phyloP scores from a whole-genome alignment of 2,888 invertebrate genomes.

The Dorcus parallelipipedus region DNA sequence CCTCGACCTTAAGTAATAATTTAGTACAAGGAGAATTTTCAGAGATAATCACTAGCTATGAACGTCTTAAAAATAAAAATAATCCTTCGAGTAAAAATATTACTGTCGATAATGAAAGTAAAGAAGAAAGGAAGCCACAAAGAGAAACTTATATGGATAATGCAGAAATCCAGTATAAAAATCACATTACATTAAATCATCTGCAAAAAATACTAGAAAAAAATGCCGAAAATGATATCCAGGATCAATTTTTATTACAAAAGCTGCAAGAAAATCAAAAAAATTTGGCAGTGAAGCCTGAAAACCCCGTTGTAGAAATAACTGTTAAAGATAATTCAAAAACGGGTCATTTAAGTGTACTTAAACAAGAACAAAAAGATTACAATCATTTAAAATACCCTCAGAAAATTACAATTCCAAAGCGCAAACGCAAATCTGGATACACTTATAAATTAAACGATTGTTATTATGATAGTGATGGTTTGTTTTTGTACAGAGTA shows the following conservation, averaged over 20 bases:
- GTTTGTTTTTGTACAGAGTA: constrained; percentile 74
- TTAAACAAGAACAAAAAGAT: constrained; percentile 25
- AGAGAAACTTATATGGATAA: constrained; percentile 11
- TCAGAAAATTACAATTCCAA: constrained; percentile 68
- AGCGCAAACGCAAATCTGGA: constrained; percentile 58
- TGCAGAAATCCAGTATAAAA: background rate
- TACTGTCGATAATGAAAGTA: constrained; percentile 35
- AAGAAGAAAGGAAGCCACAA: constrained; percentile 28
- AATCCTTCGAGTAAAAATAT: background rate
- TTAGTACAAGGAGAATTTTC: constrained; percentile 46
- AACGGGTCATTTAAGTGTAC: constrained; percentile 11
- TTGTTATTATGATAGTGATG: constrained; percentile 78
- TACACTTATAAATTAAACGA: constrained; percentile 73
- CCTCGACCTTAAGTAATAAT: background rate
- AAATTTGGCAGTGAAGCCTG: constrained; percentile 33
- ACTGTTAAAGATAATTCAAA: constrained; percentile 14
- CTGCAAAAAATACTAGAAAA: background rate
- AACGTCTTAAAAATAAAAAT: constrained; percentile 47
- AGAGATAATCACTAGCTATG: constrained; percentile 48
- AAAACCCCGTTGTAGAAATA: constrained; percentile 30
- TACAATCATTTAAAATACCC: constrained; percentile 49
- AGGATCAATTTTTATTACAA: constrained; percentile 28
- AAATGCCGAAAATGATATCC: constrained; percentile 3
- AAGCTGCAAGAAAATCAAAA: constrained; percentile 29
- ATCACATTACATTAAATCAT: constrained; percentile 13